Conservation (phyloP, 2,888 invertebrate species). For the Torymus aiolomorphi region DNA sequence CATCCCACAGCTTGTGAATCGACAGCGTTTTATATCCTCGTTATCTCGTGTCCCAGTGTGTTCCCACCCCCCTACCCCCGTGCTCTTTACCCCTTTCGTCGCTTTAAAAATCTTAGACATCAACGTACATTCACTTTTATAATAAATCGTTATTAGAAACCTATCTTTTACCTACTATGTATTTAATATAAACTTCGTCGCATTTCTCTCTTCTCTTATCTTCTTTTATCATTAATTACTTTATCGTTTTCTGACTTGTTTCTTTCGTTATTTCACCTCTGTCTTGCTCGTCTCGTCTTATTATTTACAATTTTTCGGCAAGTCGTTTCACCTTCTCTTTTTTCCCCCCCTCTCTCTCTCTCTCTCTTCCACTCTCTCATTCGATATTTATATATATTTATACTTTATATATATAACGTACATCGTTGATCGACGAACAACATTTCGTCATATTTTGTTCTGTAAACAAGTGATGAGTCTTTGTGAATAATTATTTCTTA, state of each 20-base stretch:
- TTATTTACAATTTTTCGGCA: constrained; percentile 50
- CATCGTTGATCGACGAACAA: constrained; percentile 52
- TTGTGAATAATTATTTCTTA: constrained; percentile 14
- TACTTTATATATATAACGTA: constrained; percentile 50
- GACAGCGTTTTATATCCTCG: neutral
- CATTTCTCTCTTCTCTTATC: constrained; percentile 58
- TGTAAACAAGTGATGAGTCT: constrained; percentile 30
- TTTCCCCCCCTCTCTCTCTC: constrained; percentile 18
- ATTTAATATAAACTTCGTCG: constrained; percentile 69
- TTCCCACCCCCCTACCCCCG: neutral
- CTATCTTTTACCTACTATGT: constrained; percentile 73
- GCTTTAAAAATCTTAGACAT: constrained; percentile 74
- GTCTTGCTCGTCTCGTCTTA: constrained; percentile 30
- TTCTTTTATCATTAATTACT: constrained; percentile 58
- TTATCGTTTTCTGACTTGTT: constrained; percentile 52
- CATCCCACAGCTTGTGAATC: neutral
- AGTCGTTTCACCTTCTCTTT: constrained; percentile 20
- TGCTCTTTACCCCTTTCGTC: constrained; percentile 14
- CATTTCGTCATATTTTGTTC: constrained; percentile 19
- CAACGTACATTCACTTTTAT: constrained; percentile 75
- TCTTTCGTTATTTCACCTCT: constrained; percentile 19
- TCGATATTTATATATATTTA: constrained; percentile 11
- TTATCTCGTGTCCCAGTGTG: neutral
- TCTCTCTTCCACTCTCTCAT: constrained; percentile 21
- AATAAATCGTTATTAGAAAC: constrained; percentile 75